phyloP scores from a whole-genome alignment of 2,113 vertebrate genomes.

The Saccopteryx leptura region DNA sequence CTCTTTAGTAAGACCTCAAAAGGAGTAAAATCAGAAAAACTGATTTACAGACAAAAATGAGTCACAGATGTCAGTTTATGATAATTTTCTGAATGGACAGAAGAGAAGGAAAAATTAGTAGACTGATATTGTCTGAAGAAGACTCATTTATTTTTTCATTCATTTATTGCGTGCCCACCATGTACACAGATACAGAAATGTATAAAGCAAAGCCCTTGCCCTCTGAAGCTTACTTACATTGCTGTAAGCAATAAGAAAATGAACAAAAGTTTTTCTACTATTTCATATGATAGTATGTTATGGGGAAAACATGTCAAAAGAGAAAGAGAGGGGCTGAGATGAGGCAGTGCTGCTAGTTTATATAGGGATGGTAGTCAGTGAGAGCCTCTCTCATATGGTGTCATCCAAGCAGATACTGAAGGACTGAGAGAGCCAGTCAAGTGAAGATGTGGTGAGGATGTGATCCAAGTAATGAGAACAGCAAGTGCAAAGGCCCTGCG shows the following conservation, averaged over 20 bases:
- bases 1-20: neutral
- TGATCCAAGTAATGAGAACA: neutral
- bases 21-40: neutral
- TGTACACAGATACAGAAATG: neutral
- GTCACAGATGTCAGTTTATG: neutral
- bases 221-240: neutral
- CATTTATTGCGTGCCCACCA: neutral
- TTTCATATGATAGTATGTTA: neutral
- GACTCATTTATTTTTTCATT: neutral
- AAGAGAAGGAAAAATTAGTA: neutral
- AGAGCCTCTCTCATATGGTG: neutral
- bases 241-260: neutral
- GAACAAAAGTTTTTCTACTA: neutral
- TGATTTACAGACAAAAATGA: neutral
- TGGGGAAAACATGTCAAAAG: neutral
- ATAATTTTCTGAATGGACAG: neutral
- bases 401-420: neutral
- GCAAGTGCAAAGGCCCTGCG: neutral
- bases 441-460: neutral
- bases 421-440: neutral
- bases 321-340: neutral
- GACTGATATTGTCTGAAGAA: neutral
- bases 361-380: neutral
- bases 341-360: neutral
- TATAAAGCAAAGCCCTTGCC: neutral